Evolutionary conservation across 1,140 invertebrate genomes (phyloP).

Genomic region (Drosophila hydei): DNA sequence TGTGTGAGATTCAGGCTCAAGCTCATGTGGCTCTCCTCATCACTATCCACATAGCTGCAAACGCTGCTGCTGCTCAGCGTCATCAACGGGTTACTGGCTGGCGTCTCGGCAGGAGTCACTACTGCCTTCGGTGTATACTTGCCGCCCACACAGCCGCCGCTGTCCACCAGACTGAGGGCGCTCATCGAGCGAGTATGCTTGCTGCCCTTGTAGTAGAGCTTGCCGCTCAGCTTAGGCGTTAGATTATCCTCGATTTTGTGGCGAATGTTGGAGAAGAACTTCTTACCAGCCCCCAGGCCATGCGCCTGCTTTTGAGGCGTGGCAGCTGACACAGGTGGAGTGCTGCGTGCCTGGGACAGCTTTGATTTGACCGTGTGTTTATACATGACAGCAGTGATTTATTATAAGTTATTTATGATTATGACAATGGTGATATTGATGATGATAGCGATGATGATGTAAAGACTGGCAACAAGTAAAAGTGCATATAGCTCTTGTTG

Average conservation of each 20-base stretch:
- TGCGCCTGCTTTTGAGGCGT: slow-evolving; percentile 33
- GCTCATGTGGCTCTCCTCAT: slow-evolving; percentile 68
- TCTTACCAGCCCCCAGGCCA: slow-evolving; percentile 64
- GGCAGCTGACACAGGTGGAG: slow-evolving; percentile 26
- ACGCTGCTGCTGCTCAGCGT: slow-evolving; percentile 39
- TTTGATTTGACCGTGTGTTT: slow-evolving; percentile 76
- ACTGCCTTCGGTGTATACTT: slow-evolving; percentile 68
- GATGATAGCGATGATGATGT: slow-evolving; percentile 30
- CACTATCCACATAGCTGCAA: slow-evolving; percentile 71
- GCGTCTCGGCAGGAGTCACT: neutral
- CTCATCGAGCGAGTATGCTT: slow-evolving; percentile 79
- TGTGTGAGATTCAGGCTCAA: slow-evolving; percentile 72
- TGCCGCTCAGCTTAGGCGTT: slow-evolving; percentile 72
- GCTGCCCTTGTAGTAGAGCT: slow-evolving; percentile 71
- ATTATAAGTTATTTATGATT: slow-evolving; percentile 10
- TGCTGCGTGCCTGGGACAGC: slow-evolving; percentile 61
- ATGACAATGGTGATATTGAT: neutral
- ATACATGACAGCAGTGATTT: slow-evolving; percentile 52
- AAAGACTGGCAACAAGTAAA: slow-evolving; percentile 59
- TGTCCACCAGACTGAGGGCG: slow-evolving; percentile 55
- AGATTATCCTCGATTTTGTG: slow-evolving; percentile 82
- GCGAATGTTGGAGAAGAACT: slow-evolving; percentile 77
- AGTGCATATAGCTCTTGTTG: slow-evolving; percentile 70
- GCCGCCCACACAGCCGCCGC: slow-evolving; percentile 64
- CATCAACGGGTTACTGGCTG: slow-evolving; percentile 30